phyloP scores from a whole-genome alignment of 1,140 invertebrate species.

The Drosophila lacteicornis region DNA sequence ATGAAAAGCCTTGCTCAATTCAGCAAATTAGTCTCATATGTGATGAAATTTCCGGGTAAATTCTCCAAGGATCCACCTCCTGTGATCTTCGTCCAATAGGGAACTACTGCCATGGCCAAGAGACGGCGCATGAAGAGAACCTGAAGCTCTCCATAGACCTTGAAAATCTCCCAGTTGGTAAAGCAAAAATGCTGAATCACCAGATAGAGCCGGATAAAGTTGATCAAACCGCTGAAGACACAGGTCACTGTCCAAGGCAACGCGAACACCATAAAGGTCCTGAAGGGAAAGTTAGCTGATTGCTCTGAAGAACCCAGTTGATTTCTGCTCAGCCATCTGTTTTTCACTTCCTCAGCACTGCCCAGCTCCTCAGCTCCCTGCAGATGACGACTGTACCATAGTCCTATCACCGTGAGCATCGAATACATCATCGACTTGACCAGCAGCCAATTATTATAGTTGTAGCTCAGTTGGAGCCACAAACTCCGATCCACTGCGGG shows the following conservation, averaged over 20 bases:
- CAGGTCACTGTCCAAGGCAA: conserved; percentile 50
- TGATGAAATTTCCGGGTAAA: conserved; percentile 28
- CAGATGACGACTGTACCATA: conserved; percentile 45
- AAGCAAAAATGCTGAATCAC: conserved; percentile 60
- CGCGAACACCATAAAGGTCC: conserved; percentile 15
- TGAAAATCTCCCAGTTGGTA: conserved; percentile 24
- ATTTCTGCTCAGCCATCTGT: conserved; percentile 31
- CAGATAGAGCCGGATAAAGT: conserved; percentile 44
- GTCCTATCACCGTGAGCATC: conserved; percentile 31
- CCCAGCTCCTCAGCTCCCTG: background rate
- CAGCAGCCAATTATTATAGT: conserved; percentile 48
- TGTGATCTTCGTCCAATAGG: conserved; percentile 10
- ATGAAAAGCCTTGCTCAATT: background rate
- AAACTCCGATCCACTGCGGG: conserved; percentile 35
- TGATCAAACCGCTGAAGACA: conserved; percentile 34
- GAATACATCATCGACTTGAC: conserved; percentile 42
- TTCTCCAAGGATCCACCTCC: conserved; percentile 2
- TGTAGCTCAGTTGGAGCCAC: conserved; percentile 46
- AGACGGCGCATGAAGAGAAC: conserved; percentile 31
- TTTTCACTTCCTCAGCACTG: conserved; percentile 45
- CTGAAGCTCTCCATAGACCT: conserved; percentile 41
- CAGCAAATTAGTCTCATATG: conserved; percentile 41
- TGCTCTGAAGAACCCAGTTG: background rate
- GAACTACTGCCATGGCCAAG: background rate
- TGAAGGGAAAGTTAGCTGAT: conserved; percentile 25